Base-by-base conservation (phyloP, 2,888 invertebrate species). In the Caenorhabditis panamensis region DNA sequence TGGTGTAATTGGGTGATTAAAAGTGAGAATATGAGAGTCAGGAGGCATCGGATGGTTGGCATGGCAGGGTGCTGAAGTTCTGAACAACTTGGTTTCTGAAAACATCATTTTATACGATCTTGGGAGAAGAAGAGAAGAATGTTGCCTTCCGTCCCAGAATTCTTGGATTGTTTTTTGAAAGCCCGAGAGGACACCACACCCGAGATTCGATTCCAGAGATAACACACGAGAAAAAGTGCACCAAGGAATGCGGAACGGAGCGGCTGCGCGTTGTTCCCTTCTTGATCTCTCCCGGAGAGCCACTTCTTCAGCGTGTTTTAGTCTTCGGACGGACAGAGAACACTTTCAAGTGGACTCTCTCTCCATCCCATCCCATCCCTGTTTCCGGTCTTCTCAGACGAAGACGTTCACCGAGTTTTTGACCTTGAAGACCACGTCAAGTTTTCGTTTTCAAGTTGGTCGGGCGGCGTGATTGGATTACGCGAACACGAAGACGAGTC, bases 391-490 rank as follows among this genome's bases (percentile, higher is more conserved):
- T 56, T 28, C 56, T 28, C 62, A 61, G 47, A 36, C 51, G 18
- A 49, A n/a, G 59, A 73, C 59, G 73, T 73, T 73, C 64, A 9
- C 16, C 64, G 58, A 63, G 56, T 56, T 62, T 63, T 66, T 56
- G 73, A 73, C 73, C 73, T 73, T 73, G 73, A 73, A 36, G 63
- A 63, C 63, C 72, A 69, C 62, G 71, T 71, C 56, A 61, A 61
- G 61, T 61, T 61, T 47, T 61, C 47, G 13, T 41, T 73, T 73
- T 73, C 73, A 66, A 72, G 63, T 72, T 72, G 72, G 63, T 36
- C 56, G 41, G 31, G 31, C 28, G 9, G 31, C 31, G 8, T 64
- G 73, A 73, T 73, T 64, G 64, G 73, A 73, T 73, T 73, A 64
- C 64, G 59, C 64, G 64, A 73, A 73, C 73, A 66, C 73, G 47